Conservation (phyloP, 2,113 vertebrate genomes). For the Oncorhynchus tshawytscha region DNA sequence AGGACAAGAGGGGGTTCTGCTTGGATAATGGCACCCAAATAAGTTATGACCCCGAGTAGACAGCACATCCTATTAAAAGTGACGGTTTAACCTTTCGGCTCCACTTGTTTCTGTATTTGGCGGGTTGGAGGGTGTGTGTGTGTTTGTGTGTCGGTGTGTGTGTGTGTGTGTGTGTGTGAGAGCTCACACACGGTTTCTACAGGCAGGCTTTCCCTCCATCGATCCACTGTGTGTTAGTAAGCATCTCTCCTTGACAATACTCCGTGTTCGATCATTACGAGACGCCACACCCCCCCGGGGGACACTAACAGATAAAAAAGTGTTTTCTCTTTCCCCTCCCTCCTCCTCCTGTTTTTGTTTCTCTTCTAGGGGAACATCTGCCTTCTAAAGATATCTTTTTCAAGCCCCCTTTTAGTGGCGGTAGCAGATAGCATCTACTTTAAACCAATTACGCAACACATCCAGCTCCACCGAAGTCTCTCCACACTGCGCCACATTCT, state of each 20-base stretch:
- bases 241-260: conserved; percentile 68
- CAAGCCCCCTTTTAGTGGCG: conserved; percentile 66
- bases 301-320: conserved; percentile 58
- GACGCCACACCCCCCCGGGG: conserved; percentile 47
- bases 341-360: neutral
- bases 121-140: conserved; percentile 1
- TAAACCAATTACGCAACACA: conserved; percentile 78
- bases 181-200: conserved; percentile 63
- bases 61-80: conserved; percentile 66
- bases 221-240: conserved; percentile 68
- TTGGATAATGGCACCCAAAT: conserved; percentile 68
- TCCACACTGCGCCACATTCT: conserved; percentile 19
- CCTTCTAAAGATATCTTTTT: conserved; percentile 62
- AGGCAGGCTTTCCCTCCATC: conserved; percentile 61
- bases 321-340: conserved; percentile 17
- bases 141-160: neutral
- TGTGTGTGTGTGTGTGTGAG: conserved; percentile 16
- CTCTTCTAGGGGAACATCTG: conserved; percentile 26
- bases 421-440: conserved; percentile 72
- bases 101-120: neutral
- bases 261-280: conserved; percentile 68
- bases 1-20: conserved; percentile 54
- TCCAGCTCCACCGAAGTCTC: conserved; percentile 60
- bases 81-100: conserved; percentile 71
- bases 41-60: conserved; percentile 64